Conservation (phyloP, 1,140 invertebrate species). For the Drosophila kohkoa region DNA sequence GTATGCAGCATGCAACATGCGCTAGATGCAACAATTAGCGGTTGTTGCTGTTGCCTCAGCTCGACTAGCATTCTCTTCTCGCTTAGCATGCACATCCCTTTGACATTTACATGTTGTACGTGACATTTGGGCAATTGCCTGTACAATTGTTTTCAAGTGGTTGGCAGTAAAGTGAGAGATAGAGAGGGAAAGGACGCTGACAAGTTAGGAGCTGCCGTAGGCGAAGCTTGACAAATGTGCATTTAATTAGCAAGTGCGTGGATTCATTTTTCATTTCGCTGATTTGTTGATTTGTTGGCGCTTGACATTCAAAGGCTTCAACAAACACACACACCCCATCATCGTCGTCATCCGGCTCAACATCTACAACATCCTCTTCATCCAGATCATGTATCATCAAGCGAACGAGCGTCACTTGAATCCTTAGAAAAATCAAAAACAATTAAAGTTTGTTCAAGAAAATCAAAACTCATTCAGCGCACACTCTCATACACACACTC, state of each 20-base stretch:
- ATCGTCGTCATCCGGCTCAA: neutral
- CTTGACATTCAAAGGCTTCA: conserved; percentile 70
- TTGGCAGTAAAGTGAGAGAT: neutral
- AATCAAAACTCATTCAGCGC: conserved; percentile 78
- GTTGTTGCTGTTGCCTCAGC: conserved; percentile 27
- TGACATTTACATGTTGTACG: conserved; percentile 56
- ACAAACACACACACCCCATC: conserved; percentile 31
- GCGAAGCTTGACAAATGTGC: conserved; percentile 74
- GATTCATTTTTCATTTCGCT: conserved; percentile 30
- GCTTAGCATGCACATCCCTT: conserved; percentile 8
- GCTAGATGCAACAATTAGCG: conserved; percentile 64
- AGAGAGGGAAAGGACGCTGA: neutral
- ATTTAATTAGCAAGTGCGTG: conserved; percentile 70
- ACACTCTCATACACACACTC: conserved; percentile 39
- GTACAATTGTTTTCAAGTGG: conserved; percentile 55
- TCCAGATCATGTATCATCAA: conserved; percentile 14
- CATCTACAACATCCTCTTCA: neutral
- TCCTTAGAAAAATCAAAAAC: conserved; percentile 82
- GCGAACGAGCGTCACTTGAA: conserved; percentile 69
- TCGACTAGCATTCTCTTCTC: conserved; percentile 3
- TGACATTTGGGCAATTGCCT: conserved; percentile 76
- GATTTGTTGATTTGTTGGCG: conserved; percentile 56
- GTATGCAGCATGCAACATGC: conserved; percentile 64
- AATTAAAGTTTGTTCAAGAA: conserved; percentile 82
- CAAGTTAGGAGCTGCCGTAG: conserved; percentile 8